These are phyloP conservation scores for Squalus acanthias DNA, from an alignment of 2,797 vertebrate genomes.

Conservation along the genomic window DNA sequence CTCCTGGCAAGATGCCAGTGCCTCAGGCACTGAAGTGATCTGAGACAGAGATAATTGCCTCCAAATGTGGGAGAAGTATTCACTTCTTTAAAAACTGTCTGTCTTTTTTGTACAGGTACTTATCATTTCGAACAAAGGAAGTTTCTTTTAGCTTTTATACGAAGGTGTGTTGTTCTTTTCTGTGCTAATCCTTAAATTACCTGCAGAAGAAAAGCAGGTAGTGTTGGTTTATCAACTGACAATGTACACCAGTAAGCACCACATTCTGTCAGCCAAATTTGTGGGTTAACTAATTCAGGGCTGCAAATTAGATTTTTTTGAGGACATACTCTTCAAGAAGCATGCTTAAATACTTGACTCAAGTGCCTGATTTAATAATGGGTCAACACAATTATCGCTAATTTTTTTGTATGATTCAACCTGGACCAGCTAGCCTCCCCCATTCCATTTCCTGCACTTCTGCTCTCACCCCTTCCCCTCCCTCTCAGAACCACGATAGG, in stretches of 20 bases:
- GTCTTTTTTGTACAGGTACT: neutral
- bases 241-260: neutral
- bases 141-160: neutral
- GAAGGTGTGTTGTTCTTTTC: neutral
- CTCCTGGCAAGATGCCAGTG: neutral
- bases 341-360: neutral
- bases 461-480: too few species aligned
- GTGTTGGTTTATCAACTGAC: neutral
- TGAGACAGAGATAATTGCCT: neutral
- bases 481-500: too few species aligned
- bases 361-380: constrained; percentile 5
- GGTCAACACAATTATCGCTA: neutral
- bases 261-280: neutral
- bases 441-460: too few species aligned
- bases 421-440: neutral
- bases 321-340: neutral
- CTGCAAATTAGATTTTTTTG: neutral
- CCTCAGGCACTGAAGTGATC: neutral
- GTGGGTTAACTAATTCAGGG: neutral
- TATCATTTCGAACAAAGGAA: neutral
- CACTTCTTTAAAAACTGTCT: constrained; percentile 1
- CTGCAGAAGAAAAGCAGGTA: neutral
- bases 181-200: neutral
- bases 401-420: neutral
- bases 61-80: constrained; percentile 25